Evolutionary conservation across 2,888 invertebrate species (phyloP).

Genomic region (Eupithecia subumbrata): DNA sequence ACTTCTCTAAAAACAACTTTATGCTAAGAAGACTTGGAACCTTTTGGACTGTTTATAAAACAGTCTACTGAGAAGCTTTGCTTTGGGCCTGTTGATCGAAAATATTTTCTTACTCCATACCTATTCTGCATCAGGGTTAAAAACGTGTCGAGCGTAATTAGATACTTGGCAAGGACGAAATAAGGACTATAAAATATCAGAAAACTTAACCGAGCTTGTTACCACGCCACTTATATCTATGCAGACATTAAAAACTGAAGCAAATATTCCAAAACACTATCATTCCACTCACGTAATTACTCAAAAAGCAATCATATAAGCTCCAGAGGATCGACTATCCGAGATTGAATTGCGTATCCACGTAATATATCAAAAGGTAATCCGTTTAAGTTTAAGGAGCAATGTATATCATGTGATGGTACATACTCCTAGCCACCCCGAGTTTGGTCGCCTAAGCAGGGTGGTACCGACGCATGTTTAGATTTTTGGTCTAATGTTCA

Average conservation of each 20-base stretch:
- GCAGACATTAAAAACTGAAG: not conserved
- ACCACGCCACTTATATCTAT: not conserved
- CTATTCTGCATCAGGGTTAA: too few relatives aligned
- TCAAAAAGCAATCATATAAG: constrained; percentile 75
- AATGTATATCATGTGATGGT: constrained; percentile 80
- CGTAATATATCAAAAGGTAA: constrained; percentile 83
- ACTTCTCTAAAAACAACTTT: too few relatives aligned
- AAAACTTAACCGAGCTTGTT: constrained; percentile 1
- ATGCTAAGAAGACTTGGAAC: too few relatives aligned
- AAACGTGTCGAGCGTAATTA: not conserved
- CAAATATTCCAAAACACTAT: constrained; percentile 18
- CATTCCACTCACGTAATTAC: constrained; percentile 59
- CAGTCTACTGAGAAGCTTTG: too few relatives aligned
- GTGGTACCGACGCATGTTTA: constrained; percentile 75
- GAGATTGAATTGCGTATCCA: constrained; percentile 81
- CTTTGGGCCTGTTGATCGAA: too few relatives aligned
- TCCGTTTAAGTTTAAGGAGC: constrained; percentile 83
- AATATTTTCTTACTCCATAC: too few relatives aligned
- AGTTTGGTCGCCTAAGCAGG: constrained; percentile 81
- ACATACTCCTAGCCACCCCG: constrained; percentile 65
- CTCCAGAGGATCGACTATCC: constrained; percentile 69
- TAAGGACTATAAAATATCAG: not conserved
- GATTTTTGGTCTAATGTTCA: constrained; percentile 51
- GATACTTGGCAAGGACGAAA: not conserved
- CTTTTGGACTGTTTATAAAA: too few relatives aligned